Conservation (phyloP, 2,888 invertebrate genomes). For the Diadromus collaris region DNA sequence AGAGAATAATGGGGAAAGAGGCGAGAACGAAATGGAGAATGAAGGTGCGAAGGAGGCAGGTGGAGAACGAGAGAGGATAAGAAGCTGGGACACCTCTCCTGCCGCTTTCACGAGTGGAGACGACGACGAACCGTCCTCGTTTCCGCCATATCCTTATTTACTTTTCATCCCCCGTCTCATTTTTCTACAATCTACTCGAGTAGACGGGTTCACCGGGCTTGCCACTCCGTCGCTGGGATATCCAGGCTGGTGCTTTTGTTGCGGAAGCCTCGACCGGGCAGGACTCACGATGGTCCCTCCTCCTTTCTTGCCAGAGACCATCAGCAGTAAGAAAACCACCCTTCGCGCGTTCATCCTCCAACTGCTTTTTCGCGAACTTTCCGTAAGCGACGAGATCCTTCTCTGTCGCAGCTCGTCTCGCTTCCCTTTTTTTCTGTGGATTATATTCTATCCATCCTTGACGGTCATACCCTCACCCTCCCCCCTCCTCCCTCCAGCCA, state of each 20-base stretch:
- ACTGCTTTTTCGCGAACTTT: slow-evolving; percentile 37
- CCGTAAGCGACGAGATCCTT: slow-evolving; percentile 19
- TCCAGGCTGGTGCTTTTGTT: slow-evolving; percentile 39
- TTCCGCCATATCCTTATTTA: slow-evolving; percentile 72
- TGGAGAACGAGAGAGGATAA: slow-evolving; percentile 28
- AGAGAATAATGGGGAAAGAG: slow-evolving; percentile 56
- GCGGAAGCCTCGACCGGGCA: slow-evolving; percentile 29
- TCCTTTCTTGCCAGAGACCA: slow-evolving; percentile 33
- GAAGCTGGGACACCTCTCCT: slow-evolving; percentile 28
- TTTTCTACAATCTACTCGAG: slow-evolving; percentile 66
- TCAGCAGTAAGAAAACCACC: slow-evolving; percentile 30
- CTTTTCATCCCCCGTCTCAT: slow-evolving; percentile 73
- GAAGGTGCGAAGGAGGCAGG: slow-evolving; percentile 45
- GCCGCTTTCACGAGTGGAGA: slow-evolving; percentile 37
- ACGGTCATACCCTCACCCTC: not conserved
- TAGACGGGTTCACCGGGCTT: slow-evolving; percentile 60
- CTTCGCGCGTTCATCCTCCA: slow-evolving; percentile 19
- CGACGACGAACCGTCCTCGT: slow-evolving; percentile 58
- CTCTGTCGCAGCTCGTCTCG: slow-evolving; percentile 19
- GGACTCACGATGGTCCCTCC: slow-evolving; percentile 37
- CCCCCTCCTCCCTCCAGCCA: not conserved
- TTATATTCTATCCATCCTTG: slow-evolving; percentile 43
- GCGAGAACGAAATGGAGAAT: slow-evolving; percentile 49
- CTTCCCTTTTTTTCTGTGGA: slow-evolving; percentile 44
- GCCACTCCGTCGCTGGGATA: slow-evolving; percentile 55